Evolutionary conservation across 2,888 invertebrate species (phyloP), one percentile per base, ranked within the genome.

Genomic region (Ectemnius continuus): DNA sequence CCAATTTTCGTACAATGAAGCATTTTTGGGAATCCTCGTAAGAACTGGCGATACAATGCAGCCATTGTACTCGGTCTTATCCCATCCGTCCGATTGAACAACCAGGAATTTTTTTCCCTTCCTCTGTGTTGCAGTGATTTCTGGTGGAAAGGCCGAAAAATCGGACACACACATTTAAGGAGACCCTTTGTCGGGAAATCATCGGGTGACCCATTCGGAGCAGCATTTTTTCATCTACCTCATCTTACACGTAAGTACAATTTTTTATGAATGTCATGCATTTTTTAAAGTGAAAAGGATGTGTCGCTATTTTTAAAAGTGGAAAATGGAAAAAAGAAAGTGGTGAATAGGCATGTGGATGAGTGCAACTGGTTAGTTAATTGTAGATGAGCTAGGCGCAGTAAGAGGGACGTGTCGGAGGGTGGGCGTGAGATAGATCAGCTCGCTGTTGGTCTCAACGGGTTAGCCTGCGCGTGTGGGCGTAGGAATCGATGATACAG

Each of bases 1-100:
- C 85, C 86, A 88, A 89, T 89, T 88, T 88, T 87, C 79, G 87
- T 85, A 87, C 88, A 89, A 89, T 85, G 76, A 87, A 83, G 81
- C 83, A 76, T 84, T 83, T 83, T 85, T 75, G 79, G 84, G 84
- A 82, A 82, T 85, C 84, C 86, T 86, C 87, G 85, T 87, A 88
- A 88, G 88, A 89, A 87, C 86, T 83, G 83, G 80, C 78, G 76
- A 80, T 71, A 87, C 88, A 88, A 88, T 87, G 79, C 83, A 71
- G 77, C 78, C 81, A 86, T 89, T 89, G 88, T 89, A 76, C 82
- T 61, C 71, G 64, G 84, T 81, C 82, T 88, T 88, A 88, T 86
- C 88, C 88, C 88, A 83, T 88, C 86, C 82, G 78, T 82, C 80
- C 81, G 82, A 84, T 86, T 80, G 83, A 85, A 36, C 36, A 81